Conservation (phyloP, 2,888 invertebrate genomes). For the Dynastes hyllus region DNA sequence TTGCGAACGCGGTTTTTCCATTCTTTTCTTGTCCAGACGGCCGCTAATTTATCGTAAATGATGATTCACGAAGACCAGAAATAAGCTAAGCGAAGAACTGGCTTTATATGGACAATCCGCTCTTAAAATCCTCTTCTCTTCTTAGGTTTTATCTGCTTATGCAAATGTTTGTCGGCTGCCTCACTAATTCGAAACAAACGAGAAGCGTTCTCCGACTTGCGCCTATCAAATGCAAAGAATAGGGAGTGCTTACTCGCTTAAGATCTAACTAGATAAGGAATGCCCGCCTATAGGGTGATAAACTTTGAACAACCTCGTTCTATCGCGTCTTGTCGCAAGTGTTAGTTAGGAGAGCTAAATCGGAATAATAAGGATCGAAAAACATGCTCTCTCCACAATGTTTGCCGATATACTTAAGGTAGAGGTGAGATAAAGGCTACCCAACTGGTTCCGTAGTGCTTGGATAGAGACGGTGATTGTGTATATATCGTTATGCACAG, state of each 20-base stretch:
- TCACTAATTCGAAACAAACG: slow-evolving; percentile 44
- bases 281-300: slow-evolving; percentile 31
- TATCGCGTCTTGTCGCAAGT: not conserved
- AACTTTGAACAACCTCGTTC: slow-evolving; percentile 40
- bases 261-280: not conserved
- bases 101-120: slow-evolving; percentile 8
- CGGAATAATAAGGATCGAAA: too few species aligned
- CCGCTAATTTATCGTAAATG: slow-evolving; percentile 45
- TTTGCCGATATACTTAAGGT: too few species aligned
- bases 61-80: slow-evolving; percentile 26
- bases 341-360: too few species aligned
- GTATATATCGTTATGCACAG: too few species aligned
- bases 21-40: slow-evolving; percentile 1
- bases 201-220: slow-evolving; percentile 18
- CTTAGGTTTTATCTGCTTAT: slow-evolving; percentile 37
- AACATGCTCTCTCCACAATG: too few species aligned
- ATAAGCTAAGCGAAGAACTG: not conserved
- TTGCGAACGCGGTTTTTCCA: slow-evolving; percentile 9
- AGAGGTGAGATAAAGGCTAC: too few species aligned
- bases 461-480: too few species aligned
- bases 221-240: not conserved
- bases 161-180: slow-evolving; percentile 40
- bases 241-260: not conserved
- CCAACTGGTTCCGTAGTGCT: too few species aligned
- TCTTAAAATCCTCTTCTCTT: not conserved